phyloP scores from a whole-genome alignment of 2,113 vertebrate species.

The Acrocephalus kingi region DNA sequence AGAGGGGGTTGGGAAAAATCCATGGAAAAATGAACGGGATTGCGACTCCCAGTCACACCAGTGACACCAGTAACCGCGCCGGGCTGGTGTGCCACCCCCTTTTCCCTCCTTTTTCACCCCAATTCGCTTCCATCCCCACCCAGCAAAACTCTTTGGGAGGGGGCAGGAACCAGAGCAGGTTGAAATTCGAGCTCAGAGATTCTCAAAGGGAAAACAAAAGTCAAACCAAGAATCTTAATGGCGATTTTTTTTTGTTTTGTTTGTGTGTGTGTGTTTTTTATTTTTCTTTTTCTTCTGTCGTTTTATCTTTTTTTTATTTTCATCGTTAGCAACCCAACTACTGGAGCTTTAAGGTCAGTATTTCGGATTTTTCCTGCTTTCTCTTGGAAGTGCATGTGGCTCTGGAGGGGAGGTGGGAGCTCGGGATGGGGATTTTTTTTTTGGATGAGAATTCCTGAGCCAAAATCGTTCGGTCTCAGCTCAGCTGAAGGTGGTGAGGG shows the following conservation, averaged over 20 bases:
- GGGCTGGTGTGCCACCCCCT: neutral
- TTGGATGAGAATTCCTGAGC: neutral
- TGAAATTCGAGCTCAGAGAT: neutral
- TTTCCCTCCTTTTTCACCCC: neutral
- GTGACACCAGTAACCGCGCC: too few relatives aligned
- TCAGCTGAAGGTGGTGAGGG: fast-evolving
- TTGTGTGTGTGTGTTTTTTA: neutral
- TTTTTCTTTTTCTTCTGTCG: slow-evolving; percentile 16
- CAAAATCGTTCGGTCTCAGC: neutral
- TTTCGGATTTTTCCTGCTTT: slow-evolving; percentile 63
- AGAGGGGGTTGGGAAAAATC: neutral
- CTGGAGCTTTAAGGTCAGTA: slow-evolving; percentile 99
- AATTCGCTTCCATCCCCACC: fast-evolving
- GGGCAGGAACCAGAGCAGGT: neutral
- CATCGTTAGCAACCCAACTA: slow-evolving; percentile 91
- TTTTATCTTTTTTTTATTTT: slow-evolving; percentile 25
- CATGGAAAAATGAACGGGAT: too few relatives aligned
- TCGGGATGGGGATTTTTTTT: neutral
- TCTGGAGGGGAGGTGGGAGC: neutral
- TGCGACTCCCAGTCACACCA: too few relatives aligned
- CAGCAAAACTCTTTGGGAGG: neutral
- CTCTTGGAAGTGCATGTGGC: slow-evolving; percentile 71
- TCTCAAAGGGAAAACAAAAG: too few relatives aligned
- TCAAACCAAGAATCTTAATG: slow-evolving; percentile 49
- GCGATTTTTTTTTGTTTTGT: slow-evolving; percentile 67